Evolutionary conservation across 2,888 invertebrate species (phyloP), one percentile per base, ranked within the genome.

Genomic region (Rhabditophanes sp.): DNA sequence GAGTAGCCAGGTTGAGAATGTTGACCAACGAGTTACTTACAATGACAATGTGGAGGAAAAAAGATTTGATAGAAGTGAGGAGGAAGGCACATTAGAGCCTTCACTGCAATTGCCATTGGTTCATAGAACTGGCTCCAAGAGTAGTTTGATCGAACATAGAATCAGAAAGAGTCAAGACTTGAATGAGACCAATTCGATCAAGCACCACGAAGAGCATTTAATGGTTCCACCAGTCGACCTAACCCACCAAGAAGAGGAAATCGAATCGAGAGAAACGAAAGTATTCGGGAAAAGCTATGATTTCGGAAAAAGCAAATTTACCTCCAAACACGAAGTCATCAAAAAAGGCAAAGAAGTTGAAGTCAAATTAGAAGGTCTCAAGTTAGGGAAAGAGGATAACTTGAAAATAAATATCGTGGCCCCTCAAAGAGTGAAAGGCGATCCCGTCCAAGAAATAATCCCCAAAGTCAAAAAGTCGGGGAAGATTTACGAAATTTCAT

Each of bases 401-500:
- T 41, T 63, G 8, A 32, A 53, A 14, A 46, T 64, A 28, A 36
- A 19, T 18, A 19, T 16, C n/a, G 25, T 37, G 27, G 5, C 33
- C 33, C n/a, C 33, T 31, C 16, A n/a, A 16, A 6, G 26, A 30
- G 30, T 31, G 33, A 6, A 17, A 24, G 7, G 19, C 23, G 1
- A 11, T 8, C 37, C 34, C 14, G 28, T 39, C 4, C 36, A 46
- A 11, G 49, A 43, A 15, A n/a, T 50, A 11, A 33, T 37, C 11
- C 38, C 37, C 20, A 36, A 33, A 9, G 47, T 61, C 30, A 63
- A 60, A 39, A 62, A 60, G 41, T 53, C 51, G 28, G 46, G 61
- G 18, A 55, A 53, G 41, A 58, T 53, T 33, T 60, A 56, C 41
- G 53, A 54, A 30, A 60, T 64, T 7, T 73, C 77, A 18, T 87